Percentiles rank a stretch among this genome's conserved stretches.
phyloP scores from a whole-genome alignment of 1,140 invertebrate genomes.

The Anthonomus grandis region DNA sequence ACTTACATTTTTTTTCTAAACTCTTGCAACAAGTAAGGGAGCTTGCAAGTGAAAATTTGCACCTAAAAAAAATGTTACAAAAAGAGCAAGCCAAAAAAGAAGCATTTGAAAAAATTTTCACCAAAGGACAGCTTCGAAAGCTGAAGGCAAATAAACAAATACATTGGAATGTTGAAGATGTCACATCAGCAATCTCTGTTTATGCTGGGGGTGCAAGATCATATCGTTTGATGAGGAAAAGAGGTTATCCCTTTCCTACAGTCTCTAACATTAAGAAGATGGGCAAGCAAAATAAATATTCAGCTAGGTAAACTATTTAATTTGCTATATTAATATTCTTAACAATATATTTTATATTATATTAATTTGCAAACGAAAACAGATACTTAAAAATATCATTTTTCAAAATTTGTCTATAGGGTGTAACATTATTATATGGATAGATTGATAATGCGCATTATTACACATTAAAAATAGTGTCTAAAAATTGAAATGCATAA shows the following conservation, averaged over 20 bases:
- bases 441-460: no score
- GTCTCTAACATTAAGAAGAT: slow-evolving; percentile 21
- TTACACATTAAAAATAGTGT: no score
- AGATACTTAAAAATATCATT: no score
- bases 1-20: slow-evolving; percentile 5
- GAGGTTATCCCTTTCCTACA: slow-evolving; percentile 15
- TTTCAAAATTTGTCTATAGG: no score
- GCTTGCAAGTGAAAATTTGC: no score
- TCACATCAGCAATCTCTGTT: slow-evolving; percentile 18
- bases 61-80: background rate
- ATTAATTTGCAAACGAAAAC: no score
- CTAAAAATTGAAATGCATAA: no score
- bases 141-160: slow-evolving; percentile 16
- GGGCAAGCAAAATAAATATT: slow-evolving; percentile 18
- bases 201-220: slow-evolving; percentile 19
- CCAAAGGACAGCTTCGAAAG: slow-evolving; percentile 17
- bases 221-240: slow-evolving; percentile 18
- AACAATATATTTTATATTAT: no score
- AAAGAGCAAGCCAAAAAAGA: background rate
- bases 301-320: slow-evolving; percentile 9
- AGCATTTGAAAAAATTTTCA: slow-evolving; percentile 16
- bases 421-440: no score
- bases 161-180: slow-evolving; percentile 13
- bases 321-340: background rate
- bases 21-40: background rate